Base-by-base conservation (phyloP, 2,888 invertebrate species). In the Synanthedon tipuliformis region DNA sequence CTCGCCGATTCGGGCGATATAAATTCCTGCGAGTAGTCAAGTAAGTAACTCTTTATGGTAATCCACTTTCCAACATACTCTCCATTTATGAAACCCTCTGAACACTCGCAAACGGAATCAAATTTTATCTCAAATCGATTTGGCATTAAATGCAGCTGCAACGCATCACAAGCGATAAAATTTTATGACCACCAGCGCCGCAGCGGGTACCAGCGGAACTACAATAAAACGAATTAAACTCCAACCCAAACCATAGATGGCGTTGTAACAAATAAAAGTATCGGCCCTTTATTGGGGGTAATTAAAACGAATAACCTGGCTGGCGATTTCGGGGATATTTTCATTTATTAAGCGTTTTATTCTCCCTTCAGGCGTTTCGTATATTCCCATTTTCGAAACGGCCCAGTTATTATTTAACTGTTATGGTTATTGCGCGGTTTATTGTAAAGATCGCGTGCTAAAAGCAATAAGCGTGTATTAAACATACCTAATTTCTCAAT, bases 371-470 rank as follows among this genome's bases (percentile, higher is more conserved):
- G 57, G 59, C 57, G 63, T 61, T 67, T 60, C 54, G 61, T 59
- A 56, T 61, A 56, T 65, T 67, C 56, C 53, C 65, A 63, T 61
- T 62, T 66, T 63, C 62, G 61, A 60, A 64, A 70, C 68, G 60
- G 60, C 61, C 52, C 56, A 56, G 67, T 68, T 65, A 70, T 72
- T 70, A 75, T 70, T 78, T 68, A 74, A 61, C 60, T 57, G 54
- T 56, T 60, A 69, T 68, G 71, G 71, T 73, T 77, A 80, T 72
- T 65, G 69, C 66, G 58, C 65, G 61, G 73, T 73, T 75, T 69
- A 73, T 71, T 69, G 60, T 61, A 59, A 59, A 63, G 64, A 65
- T 64, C 63, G 62, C 65, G 62, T 62, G 66, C 63, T 56, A 61
- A 49, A 53, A 53, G 57, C 61, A 49, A 49, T 49, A 49, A 49